These are phyloP conservation scores for Coecobrya sp. DNA, from an alignment of 2,888 invertebrate species.

Conservation along the genomic window DNA sequence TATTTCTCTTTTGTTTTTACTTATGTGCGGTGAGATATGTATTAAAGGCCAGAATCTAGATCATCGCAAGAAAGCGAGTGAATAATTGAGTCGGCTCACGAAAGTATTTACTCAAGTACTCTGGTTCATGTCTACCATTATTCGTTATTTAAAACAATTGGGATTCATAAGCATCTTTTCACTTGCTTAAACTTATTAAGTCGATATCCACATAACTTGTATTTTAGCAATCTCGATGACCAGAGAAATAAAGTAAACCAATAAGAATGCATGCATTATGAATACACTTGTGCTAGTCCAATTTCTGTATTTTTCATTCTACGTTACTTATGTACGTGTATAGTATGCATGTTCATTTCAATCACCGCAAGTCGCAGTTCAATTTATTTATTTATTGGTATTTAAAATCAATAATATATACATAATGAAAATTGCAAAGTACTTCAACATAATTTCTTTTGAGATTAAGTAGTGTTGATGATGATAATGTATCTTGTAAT, in stretches of 20 bases:
- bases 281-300: too few relatives aligned
- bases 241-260: too few relatives aligned
- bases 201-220: background rate
- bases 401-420: slow-evolving; percentile 10
- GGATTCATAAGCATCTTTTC: background rate
- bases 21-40: slow-evolving; percentile 64
- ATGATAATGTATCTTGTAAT: slow-evolving; percentile 1
- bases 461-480: background rate
- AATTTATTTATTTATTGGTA: slow-evolving; percentile 21
- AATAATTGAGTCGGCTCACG: slow-evolving; percentile 68
- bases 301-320: too few relatives aligned
- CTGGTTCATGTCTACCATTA: background rate
- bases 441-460: background rate
- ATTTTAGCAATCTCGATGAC: background rate
- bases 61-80: slow-evolving; percentile 50
- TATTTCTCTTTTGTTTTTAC: background rate
- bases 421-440: background rate
- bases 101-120: slow-evolving; percentile 30
- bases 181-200: background rate
- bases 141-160: background rate
- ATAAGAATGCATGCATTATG: too few relatives aligned
- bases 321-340: background rate
- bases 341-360: background rate
- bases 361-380: background rate
- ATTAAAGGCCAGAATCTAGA: slow-evolving; percentile 55